Evolutionary conservation across 2,888 invertebrate species (phyloP), one percentile per base, ranked within the genome.

Genomic region (Leptura quadrifasciata): DNA sequence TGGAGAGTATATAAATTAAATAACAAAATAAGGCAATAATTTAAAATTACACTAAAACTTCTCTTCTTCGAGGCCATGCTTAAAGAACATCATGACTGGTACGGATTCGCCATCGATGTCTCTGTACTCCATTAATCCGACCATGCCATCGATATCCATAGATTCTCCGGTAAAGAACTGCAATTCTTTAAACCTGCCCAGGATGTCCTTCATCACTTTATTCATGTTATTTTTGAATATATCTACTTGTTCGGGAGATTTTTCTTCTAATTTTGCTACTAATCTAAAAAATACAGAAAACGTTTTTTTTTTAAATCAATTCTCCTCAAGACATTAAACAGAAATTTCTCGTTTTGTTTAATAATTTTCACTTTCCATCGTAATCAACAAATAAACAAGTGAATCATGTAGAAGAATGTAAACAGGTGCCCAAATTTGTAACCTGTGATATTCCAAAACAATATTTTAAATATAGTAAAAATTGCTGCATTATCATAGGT

Each of bases 51-150:
- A 79, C 91, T 96, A 97, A 91, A 96, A 96, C 91, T 99, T 98
- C 91, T 98, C 98, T 89, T 97, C 98, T 74, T 95, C 93, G 79
- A 98, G 93, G 80, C 98, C 98, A 86, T 98, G 98, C 90, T 98
- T 98, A 91, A 97, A 97, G 91, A 97, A 97, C 95, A 98, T 96
- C 89, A 98, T 91, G 84, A 97, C 94, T 68, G 98, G 98, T 69
- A 94, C 92, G 82, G 94, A 94, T 3, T 93, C 92, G 68, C 95
- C 96, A 84, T 96, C 93, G 76, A 96, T 94, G 78, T 97, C 97
- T 88, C 97, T 94, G 90, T 98, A 98, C 89, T 98, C 98, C 90
- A 96, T 92, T 88, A 98, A 92, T 78, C 94, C 97, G n/a, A 98
- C 95, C 94, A 97, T 94, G 82, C 97, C 98, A 82, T 98, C 98